A percentile compares a stretch with the other conserved stretches of the same genome.
These are phyloP conservation scores for Nematostella vectensis DNA, from an alignment of 92 coral and sea anemone genomes.

Conservation along the genomic window DNA sequence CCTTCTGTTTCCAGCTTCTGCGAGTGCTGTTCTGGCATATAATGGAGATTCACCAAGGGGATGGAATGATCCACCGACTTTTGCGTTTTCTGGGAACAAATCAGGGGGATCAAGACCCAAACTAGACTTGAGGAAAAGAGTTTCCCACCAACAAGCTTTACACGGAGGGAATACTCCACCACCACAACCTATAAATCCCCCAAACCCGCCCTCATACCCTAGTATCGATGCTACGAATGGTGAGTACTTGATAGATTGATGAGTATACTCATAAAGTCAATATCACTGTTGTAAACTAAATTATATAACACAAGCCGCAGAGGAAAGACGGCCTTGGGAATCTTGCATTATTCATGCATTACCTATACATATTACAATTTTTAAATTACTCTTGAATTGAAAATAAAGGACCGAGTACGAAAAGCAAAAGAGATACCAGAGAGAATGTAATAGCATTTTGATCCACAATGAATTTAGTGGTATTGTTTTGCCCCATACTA, in stretches of 20 bases:
- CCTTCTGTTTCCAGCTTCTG: constrained; percentile 31
- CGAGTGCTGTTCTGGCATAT: constrained; percentile 78
- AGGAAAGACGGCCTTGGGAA: too few species aligned
- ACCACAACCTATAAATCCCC: constrained; percentile 24
- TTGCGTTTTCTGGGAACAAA: constrained; percentile 64
- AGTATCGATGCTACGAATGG: constrained; percentile 38
- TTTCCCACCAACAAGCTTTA: constrained; percentile 95
- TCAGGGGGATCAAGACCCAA: constrained; percentile 64
- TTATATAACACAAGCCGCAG: too few species aligned
- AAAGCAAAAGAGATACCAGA: too few species aligned
- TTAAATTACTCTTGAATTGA: too few species aligned
- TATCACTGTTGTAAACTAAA: too few species aligned
- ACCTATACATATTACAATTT: too few species aligned
- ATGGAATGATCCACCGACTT: constrained; percentile 99
- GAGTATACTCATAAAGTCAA: neutral
- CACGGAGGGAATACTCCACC: constrained; percentile 66
- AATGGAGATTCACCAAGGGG: constrained; percentile 97
- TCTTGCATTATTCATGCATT: too few species aligned
- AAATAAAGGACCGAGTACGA: too few species aligned
- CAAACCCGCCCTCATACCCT: constrained; percentile 8
- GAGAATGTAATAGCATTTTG: too few species aligned
- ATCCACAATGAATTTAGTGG: too few species aligned
- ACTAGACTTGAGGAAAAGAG: constrained; percentile 91
- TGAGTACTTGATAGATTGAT: constrained; percentile 20
- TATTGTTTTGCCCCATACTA: too few species aligned